These are phyloP conservation scores for Agrypnia vestita DNA, from an alignment of 1,140 invertebrate species.

Conservation along the genomic window DNA sequence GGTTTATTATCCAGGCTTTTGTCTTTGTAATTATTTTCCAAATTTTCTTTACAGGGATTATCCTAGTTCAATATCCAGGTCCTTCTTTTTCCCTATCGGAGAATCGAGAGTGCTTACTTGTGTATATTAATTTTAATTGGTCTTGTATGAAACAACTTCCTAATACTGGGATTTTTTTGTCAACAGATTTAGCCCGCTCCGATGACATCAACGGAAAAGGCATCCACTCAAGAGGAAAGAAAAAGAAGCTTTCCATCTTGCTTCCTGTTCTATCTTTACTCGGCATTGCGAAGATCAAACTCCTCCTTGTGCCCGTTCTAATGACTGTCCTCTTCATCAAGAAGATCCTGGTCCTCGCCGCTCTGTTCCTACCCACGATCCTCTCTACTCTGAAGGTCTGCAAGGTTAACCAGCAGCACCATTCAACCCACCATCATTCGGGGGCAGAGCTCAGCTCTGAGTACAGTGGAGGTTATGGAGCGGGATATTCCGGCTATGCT, in stretches of 20 bases:
- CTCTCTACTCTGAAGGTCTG: slow-evolving; percentile 77
- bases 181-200: slow-evolving; percentile 14
- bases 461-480: slow-evolving; percentile 46
- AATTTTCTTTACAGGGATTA: no score
- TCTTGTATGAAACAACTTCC: neutral
- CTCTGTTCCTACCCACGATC: slow-evolving; percentile 76
- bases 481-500: slow-evolving; percentile 32
- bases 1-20: no score
- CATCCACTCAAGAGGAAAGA: slow-evolving; percentile 69
- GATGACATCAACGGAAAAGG: slow-evolving; percentile 2
- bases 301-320: slow-evolving; percentile 77
- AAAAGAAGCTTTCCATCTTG: slow-evolving; percentile 77
- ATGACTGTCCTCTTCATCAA: slow-evolving; percentile 80
- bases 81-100: no score
- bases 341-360: slow-evolving; percentile 78
- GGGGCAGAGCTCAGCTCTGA: slow-evolving; percentile 32
- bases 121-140: neutral
- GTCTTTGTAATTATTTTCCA: no score
- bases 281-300: slow-evolving; percentile 77
- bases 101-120: no score
- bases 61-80: no score
- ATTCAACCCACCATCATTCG: slow-evolving; percentile 49
- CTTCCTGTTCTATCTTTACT: slow-evolving; percentile 77
- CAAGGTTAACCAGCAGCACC: slow-evolving; percentile 68
- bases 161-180: neutral